phyloP scores from a whole-genome alignment of 2,797 vertebrate genomes.

The Mormyrops attenuatus region DNA sequence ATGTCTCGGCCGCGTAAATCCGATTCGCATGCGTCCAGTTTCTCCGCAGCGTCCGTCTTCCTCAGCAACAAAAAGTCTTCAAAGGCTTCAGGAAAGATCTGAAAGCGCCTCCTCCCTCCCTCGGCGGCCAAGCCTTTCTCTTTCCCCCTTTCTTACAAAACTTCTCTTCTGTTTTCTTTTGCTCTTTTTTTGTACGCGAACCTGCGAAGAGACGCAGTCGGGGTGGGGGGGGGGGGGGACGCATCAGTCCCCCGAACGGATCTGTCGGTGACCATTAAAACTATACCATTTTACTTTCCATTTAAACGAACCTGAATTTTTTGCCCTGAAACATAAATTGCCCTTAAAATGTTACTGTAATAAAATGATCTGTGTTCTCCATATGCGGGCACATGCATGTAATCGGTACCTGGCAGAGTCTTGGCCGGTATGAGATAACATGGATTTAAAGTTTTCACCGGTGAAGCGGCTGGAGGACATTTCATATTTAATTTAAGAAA shows the following conservation, averaged over 20 bases:
- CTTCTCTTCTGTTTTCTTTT: constrained; percentile 8
- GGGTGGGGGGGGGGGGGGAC: too few relatives aligned
- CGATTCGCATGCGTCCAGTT: constrained; percentile 10
- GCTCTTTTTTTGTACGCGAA: not conserved
- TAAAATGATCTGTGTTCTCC: not conserved
- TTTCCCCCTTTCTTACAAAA: constrained; percentile 23
- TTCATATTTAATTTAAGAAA: not conserved
- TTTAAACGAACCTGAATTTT: not conserved
- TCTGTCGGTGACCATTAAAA: not conserved
- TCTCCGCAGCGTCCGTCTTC: not conserved
- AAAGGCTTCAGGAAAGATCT: constrained; percentile 34
- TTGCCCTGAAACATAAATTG: not conserved
- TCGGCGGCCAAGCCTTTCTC: constrained; percentile 43
- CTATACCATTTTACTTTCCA: not conserved
- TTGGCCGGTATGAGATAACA: not conserved
- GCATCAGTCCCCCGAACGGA: not conserved
- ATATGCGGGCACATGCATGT: not conserved
- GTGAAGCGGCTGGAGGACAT: not conserved
- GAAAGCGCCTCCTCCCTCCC: constrained; percentile 52
- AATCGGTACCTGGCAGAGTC: not conserved
- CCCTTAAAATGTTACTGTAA: not conserved
- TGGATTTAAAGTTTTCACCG: not conserved
- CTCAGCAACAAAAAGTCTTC: constrained; percentile 34
- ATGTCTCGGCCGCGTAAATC: constrained; percentile 27
- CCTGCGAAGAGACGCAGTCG: constrained; percentile 4